Base-by-base conservation (phyloP, 2,888 invertebrate species). In the Lasiommata megera region DNA sequence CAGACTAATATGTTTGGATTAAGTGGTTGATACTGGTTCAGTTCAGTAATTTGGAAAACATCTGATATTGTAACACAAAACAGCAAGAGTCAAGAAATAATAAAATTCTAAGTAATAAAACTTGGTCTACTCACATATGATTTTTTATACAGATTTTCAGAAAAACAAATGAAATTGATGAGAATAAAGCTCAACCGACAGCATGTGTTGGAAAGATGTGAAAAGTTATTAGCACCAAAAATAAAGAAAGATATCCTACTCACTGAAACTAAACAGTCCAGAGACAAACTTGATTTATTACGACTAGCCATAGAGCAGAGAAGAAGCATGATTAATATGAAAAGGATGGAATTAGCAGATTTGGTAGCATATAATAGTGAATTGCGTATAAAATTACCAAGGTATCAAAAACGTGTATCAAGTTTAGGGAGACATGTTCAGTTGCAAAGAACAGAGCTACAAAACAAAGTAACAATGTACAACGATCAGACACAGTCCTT, bases 91-190 rank as follows among this genome's bases (percentile, higher is more conserved):
- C n/a, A n/a, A n/a, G n/a, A n/a, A n/a, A n/a, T n/a, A n/a, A n/a
- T n/a, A n/a, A n/a, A n/a, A n/a, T n/a, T n/a, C n/a, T n/a, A n/a
- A n/a, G n/a, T n/a, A n/a, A n/a, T 23, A 3, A 23, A 23, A 5
- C 5, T 5, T 23, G 23, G 2, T 3, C 2, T 23, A 23, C 23
- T 23, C 23, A 23, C 5, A 23, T 5, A 23, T 3, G 5, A 23
- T 23, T 23, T 28, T 17, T 47, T 38, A 72, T 77, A 7, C 70
- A 94, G 94, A 74, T 94, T 92, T 79, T 88, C 92, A 63, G 94
- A 94, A 71, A 93, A 93, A 77, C 93, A 94, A 73, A 84, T 92
- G 63, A 92, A 93, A 69, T 78, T 94, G 58, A 80, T 92, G 66
- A 85, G 92, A 64, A 70, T 94, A 63, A 93, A 92, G 82, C 87